These are phyloP conservation scores for Potamarius usumacintae DNA, from an alignment of 2,113 vertebrate genomes.

Conservation along the genomic window DNA sequence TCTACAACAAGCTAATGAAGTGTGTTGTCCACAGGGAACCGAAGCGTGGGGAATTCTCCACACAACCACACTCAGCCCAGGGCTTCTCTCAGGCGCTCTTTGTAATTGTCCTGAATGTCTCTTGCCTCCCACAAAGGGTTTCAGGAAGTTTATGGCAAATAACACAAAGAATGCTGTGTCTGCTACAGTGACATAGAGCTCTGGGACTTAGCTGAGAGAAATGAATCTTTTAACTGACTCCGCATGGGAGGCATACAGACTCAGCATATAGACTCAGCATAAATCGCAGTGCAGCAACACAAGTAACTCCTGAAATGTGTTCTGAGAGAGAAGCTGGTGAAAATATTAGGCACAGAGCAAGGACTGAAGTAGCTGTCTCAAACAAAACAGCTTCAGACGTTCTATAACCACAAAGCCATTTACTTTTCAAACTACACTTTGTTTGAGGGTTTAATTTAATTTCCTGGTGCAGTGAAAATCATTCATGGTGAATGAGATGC, in stretches of 20 bases:
- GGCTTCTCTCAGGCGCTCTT: slow-evolving; percentile 24
- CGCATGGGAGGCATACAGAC: slow-evolving; percentile 62
- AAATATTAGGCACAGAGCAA: not conserved
- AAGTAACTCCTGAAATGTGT: slow-evolving; percentile 9
- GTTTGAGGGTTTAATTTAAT: not conserved
- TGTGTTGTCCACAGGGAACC: slow-evolving; percentile 48
- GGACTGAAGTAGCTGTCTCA: not conserved
- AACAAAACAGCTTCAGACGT: slow-evolving; percentile 18
- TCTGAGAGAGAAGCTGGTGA: not conserved
- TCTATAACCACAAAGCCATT: not conserved
- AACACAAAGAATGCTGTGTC: slow-evolving; percentile 73
- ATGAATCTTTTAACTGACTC: slow-evolving; percentile 42
- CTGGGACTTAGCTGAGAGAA: slow-evolving; percentile 46
- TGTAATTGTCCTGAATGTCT: slow-evolving; percentile 36
- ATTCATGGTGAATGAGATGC: not conserved
- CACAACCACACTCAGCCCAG: slow-evolving; percentile 55
- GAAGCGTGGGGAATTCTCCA: slow-evolving; percentile 46
- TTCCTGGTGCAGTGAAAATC: not conserved
- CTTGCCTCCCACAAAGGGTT: slow-evolving; percentile 58
- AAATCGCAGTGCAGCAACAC: slow-evolving; percentile 50
- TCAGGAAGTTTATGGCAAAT: slow-evolving; percentile 57
- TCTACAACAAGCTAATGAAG: slow-evolving; percentile 18
- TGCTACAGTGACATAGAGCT: slow-evolving; percentile 57
- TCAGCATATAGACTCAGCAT: slow-evolving; percentile 66
- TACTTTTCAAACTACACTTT: not conserved